These are phyloP conservation scores for Eulemur coronatus DNA, from an alignment of 2,797 vertebrate genomes.

Conservation along the genomic window DNA sequence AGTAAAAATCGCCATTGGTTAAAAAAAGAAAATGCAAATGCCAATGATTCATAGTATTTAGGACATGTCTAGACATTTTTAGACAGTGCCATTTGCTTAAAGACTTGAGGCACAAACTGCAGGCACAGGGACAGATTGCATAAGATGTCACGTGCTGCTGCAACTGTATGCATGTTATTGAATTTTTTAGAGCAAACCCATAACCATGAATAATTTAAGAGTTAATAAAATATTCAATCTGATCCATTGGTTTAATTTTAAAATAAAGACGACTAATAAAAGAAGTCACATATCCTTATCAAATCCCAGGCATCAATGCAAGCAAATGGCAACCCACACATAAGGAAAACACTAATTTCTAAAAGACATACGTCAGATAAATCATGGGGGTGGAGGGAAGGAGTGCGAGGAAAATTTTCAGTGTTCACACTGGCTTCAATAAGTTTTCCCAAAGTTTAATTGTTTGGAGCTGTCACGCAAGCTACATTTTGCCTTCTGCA, in stretches of 20 bases:
- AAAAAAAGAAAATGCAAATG: conserved; percentile 54
- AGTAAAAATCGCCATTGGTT: neutral
- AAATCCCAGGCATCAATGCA: conserved; percentile 54
- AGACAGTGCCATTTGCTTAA: conserved; percentile 64
- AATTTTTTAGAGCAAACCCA: conserved; percentile 82
- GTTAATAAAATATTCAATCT: conserved; percentile 85
- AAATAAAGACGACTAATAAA: conserved; percentile 72
- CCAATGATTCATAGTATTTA: conserved; percentile 51
- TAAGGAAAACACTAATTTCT: conserved; percentile 37
- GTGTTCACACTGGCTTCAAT: neutral
- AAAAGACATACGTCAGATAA: neutral
- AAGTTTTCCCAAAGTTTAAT: conserved; percentile 65
- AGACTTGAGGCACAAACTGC: conserved; percentile 77
- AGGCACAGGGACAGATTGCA: conserved; percentile 82
- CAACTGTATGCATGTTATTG: conserved; percentile 78
- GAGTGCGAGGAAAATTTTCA: neutral
- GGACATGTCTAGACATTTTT: conserved; percentile 59
- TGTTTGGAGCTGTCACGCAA: neutral
- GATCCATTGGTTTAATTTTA: conserved; percentile 82
- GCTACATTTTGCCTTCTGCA: neutral
- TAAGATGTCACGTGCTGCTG: conserved; percentile 81
- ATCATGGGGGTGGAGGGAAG: neutral
- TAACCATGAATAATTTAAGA: conserved; percentile 84
- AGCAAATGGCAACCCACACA: conserved; percentile 17
- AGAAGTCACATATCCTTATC: conserved; percentile 37